phyloP scores from a whole-genome alignment of 35 echinoderm and acorn worm species.

The Diadema setosum region DNA sequence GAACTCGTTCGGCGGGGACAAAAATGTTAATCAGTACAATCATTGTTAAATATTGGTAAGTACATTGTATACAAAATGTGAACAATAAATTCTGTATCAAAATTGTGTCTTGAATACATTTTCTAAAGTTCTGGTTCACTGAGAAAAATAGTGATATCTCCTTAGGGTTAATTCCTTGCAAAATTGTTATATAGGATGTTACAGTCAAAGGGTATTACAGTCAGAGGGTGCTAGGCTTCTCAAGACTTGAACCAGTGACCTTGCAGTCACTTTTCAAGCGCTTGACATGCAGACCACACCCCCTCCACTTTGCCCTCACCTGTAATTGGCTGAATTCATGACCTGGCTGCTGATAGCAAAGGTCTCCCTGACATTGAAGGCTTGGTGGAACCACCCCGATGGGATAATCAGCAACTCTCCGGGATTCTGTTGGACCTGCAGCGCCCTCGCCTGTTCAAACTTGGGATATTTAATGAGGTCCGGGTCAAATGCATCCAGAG shows the following conservation, averaged over 20 bases:
- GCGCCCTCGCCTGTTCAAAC: constrained; percentile 37
- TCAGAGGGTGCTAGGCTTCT: neutral
- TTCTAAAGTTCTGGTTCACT: no score
- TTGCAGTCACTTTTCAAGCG: neutral
- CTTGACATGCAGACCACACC: neutral
- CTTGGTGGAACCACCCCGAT: constrained; percentile 79
- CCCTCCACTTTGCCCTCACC: constrained; percentile 31
- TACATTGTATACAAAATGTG: no score
- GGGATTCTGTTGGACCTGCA: constrained; percentile 54
- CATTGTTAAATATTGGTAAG: no score
- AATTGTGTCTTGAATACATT: no score
- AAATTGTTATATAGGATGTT: neutral
- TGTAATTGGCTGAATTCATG: constrained; percentile 60
- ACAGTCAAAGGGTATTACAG: no score
- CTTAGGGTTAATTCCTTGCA: no score
- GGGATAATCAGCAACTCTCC: constrained; percentile 71
- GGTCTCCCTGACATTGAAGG: constrained; percentile 54
- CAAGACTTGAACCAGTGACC: neutral
- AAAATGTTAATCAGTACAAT: no score
- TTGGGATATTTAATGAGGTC: constrained; percentile 51
- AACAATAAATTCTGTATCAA: no score
- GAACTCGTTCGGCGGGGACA: no score
- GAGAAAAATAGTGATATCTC: no score
- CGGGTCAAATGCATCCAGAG: constrained; percentile 55
- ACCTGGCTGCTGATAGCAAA: constrained; percentile 79